Evolutionary conservation across 2,888 invertebrate genomes (phyloP).

Genomic region (Tetramorium bicarinatum): DNA sequence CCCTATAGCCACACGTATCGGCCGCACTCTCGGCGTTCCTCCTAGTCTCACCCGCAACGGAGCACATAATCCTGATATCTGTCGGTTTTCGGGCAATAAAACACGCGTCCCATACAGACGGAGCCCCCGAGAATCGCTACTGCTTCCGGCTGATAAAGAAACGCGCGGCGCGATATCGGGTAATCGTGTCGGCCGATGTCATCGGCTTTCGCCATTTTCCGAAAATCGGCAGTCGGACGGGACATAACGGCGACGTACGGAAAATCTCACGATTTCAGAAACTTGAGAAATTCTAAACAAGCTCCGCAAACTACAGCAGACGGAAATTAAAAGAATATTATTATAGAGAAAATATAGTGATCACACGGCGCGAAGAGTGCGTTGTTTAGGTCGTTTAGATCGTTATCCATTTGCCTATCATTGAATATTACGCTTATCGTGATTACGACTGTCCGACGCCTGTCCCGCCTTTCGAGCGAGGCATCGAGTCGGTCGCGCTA

Average conservation of each 20-base stretch:
- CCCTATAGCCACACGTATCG: constrained; percentile 45
- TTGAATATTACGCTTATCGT: constrained; percentile 39
- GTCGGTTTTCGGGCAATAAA: constrained; percentile 89
- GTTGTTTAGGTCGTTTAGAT: constrained; percentile 32
- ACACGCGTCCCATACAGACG: constrained; percentile 86
- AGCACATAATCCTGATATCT: constrained; percentile 87
- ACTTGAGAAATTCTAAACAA: not conserved
- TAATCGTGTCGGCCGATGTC: constrained; percentile 62
- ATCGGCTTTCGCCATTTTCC: constrained; percentile 23
- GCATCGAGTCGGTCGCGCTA: constrained; percentile 39
- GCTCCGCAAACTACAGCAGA: not conserved
- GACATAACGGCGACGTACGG: not conserved
- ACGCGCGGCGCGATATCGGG: constrained; percentile 80
- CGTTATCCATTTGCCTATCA: constrained; percentile 35
- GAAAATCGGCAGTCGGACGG: constrained; percentile 50
- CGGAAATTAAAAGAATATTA: constrained; percentile 30
- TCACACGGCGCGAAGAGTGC: not conserved
- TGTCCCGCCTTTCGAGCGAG: constrained; percentile 6
- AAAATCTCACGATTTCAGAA: not conserved
- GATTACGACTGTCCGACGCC: constrained; percentile 32
- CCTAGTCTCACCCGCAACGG: constrained; percentile 63
- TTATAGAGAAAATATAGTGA: not conserved
- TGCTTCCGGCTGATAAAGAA: constrained; percentile 84
- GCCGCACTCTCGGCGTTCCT: constrained; percentile 29
- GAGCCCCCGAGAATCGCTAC: constrained; percentile 78